Percentiles rank a stretch among this genome's conserved stretches.
Evolutionary conservation across 2,113 vertebrate genomes (phyloP).

Genomic region (Ammospiza nelsoni): DNA sequence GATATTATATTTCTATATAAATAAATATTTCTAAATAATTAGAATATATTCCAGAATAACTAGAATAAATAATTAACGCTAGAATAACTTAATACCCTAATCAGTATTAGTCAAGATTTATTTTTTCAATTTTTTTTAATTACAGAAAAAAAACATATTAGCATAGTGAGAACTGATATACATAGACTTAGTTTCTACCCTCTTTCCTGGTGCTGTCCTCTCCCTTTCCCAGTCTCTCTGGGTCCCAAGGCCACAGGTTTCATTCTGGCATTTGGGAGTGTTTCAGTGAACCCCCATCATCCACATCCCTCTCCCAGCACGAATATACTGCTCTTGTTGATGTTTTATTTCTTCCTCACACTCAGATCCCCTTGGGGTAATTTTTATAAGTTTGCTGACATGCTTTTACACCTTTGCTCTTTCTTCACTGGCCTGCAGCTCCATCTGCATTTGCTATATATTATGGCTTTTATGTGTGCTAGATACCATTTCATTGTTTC

Average conservation of each 20-base stretch:
- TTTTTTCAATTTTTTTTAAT: background rate
- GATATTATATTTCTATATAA: too few relatives aligned
- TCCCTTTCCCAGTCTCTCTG: background rate
- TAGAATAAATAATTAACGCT: background rate
- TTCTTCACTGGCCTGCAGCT: background rate
- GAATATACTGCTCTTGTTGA: background rate
- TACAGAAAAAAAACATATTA: background rate
- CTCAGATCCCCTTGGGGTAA: background rate
- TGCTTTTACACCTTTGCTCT: background rate
- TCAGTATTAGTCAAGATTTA: background rate
- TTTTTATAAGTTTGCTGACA: background rate
- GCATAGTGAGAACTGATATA: background rate
- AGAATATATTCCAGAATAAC: too few relatives aligned
- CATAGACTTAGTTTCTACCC: background rate
- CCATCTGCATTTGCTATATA: background rate
- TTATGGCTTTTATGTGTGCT: background rate
- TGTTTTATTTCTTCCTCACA: background rate
- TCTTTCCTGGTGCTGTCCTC: background rate
- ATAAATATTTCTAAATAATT: too few relatives aligned
- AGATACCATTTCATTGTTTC: background rate
- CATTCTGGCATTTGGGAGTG: background rate
- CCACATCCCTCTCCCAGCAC: background rate
- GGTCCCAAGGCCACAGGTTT: background rate
- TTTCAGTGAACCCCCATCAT: background rate
- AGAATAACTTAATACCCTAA: background rate